These are phyloP conservation scores for Macrotis lagotis DNA, from an alignment of 2,113 vertebrate species.

Conservation along the genomic window DNA sequence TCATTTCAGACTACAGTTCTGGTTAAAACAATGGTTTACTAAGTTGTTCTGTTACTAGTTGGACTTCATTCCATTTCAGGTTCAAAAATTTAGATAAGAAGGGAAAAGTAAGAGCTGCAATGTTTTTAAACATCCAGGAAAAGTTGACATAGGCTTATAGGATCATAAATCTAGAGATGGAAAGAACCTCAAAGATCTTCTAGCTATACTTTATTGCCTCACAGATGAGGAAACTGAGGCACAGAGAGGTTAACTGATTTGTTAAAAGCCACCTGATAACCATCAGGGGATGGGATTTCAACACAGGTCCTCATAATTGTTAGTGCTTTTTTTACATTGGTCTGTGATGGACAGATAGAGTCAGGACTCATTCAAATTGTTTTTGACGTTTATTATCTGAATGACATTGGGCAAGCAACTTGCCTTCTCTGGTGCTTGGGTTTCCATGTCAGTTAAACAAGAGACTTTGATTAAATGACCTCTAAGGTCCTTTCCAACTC, in stretches of 20 bases:
- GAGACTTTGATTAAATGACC: background rate
- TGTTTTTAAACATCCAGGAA: background rate
- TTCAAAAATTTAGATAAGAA: constrained; percentile 52
- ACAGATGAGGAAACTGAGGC: background rate
- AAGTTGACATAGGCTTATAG: background rate
- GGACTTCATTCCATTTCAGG: constrained; percentile 57
- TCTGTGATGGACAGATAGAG: background rate
- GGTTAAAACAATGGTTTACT: constrained; percentile 70
- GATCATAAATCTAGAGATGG: background rate
- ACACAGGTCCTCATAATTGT: background rate
- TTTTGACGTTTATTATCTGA: background rate
- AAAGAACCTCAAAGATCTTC: background rate
- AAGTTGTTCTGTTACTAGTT: constrained; percentile 44
- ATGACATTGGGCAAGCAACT: background rate
- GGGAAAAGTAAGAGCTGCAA: background rate
- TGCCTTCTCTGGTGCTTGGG: background rate
- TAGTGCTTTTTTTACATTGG: background rate
- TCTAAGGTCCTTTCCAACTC: background rate
- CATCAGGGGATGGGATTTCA: background rate
- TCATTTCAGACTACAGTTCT: constrained; percentile 71
- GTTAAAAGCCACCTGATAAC: background rate
- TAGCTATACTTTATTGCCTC: background rate
- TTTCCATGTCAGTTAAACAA: background rate
- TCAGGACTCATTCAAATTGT: background rate
- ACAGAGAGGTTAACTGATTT: background rate